A percentile compares a stretch with the other conserved stretches of the same genome.
Conservation (phyloP, 2,888 invertebrate species). For the Steinernema carpocapsae region DNA sequence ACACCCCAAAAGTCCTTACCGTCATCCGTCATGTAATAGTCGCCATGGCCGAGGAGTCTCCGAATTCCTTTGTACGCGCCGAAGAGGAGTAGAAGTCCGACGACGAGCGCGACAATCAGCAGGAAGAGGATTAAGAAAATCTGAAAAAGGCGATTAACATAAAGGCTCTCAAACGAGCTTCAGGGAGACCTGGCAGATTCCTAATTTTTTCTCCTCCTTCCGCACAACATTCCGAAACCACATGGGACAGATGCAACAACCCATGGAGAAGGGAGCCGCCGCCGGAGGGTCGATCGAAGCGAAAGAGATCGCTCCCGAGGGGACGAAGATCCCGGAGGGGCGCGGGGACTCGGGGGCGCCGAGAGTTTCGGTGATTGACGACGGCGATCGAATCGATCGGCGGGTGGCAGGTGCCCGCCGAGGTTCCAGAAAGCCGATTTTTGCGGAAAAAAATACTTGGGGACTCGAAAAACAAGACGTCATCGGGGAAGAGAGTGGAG, state of each 20-base stretch:
- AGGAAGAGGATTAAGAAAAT: slow-evolving; percentile 67
- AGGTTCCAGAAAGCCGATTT: neutral
- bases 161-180: neutral
- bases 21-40: slow-evolving; percentile 66
- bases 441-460: neutral
- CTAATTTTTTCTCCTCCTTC: slow-evolving; percentile 25
- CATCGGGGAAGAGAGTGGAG: no score
- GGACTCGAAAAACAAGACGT: no score
- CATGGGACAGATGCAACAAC: slow-evolving; percentile 33
- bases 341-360: slow-evolving; percentile 4
- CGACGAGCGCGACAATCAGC: slow-evolving; percentile 64
- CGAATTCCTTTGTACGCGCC: slow-evolving; percentile 65
- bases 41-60: slow-evolving; percentile 63
- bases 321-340: neutral
- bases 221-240: slow-evolving; percentile 31
- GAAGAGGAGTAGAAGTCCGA: slow-evolving; percentile 62
- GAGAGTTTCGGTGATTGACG: slow-evolving; percentile 18
- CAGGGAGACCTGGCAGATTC: slow-evolving; percentile 10
- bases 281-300: slow-evolving; percentile 4
- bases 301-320: neutral
- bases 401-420: neutral
- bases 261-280: slow-evolving; percentile 16
- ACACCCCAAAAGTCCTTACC: slow-evolving; percentile 54
- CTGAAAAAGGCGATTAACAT: slow-evolving; percentile 43
- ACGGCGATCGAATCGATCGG: slow-evolving; percentile 28